These are phyloP conservation scores for Latrodectus hesperus DNA, from an alignment of 2,888 invertebrate genomes.

Conservation along the genomic window DNA sequence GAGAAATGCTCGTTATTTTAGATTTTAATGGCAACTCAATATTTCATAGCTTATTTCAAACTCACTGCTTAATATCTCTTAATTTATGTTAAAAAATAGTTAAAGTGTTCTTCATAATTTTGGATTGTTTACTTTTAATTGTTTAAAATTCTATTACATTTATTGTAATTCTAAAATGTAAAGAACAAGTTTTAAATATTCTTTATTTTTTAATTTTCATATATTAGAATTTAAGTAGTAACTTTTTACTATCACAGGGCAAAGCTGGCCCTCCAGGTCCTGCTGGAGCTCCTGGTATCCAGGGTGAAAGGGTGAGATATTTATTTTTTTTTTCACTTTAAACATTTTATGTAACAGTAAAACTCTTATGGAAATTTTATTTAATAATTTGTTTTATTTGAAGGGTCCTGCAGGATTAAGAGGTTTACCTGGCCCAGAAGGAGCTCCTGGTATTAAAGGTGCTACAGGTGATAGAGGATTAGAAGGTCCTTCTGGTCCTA, in stretches of 20 bases:
- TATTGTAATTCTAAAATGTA: too few species aligned
- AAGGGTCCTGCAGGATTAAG: constrained; percentile 42
- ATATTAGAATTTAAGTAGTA: too few species aligned
- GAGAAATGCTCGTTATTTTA: too few species aligned
- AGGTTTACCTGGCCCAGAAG: constrained; percentile 59
- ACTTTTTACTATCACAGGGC: constrained; percentile 76
- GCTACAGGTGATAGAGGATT: constrained; percentile 50
- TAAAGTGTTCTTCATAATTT: too few species aligned
- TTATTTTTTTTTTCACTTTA: background rate
- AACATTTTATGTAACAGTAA: background rate
- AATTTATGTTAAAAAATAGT: too few species aligned
- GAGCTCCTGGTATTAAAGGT: constrained; percentile 54
- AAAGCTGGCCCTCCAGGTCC: constrained; percentile 76
- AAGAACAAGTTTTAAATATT: too few species aligned
- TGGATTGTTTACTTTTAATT: too few species aligned
- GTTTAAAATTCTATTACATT: too few species aligned
- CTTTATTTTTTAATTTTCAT: too few species aligned
- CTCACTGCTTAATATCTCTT: too few species aligned
- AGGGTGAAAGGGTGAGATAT: constrained; percentile 69
- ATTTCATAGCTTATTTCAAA: too few species aligned
- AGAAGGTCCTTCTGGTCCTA: constrained; percentile 42
- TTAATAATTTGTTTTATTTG: background rate
- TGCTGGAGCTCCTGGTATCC: constrained; percentile 76
- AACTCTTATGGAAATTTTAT: background rate
- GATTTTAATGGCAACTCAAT: too few species aligned